These are phyloP conservation scores for Hylyphantes graminicola DNA, from an alignment of 1,140 invertebrate species.

Conservation along the genomic window DNA sequence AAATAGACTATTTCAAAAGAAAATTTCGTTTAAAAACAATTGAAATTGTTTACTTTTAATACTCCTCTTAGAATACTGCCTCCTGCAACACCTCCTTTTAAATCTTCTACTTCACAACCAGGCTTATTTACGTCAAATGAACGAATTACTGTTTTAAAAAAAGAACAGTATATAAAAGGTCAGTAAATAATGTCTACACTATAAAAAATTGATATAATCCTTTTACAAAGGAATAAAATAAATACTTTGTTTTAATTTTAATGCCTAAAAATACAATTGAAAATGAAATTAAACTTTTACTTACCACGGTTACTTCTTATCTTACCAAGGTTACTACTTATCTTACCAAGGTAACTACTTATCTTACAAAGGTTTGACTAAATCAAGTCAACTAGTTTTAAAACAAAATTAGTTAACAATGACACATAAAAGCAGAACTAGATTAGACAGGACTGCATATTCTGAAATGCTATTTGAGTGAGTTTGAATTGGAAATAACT, in stretches of 20 bases:
- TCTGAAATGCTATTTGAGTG: too few relatives aligned
- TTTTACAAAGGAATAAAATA: neutral
- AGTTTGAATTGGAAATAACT: too few relatives aligned
- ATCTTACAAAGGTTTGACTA: too few relatives aligned
- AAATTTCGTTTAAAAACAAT: neutral
- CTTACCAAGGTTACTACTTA: too few relatives aligned
- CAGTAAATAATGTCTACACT: neutral
- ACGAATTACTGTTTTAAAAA: conserved; percentile 80
- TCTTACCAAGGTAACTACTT: too few relatives aligned
- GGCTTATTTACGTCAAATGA: conserved; percentile 99
- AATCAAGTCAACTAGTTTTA: too few relatives aligned
- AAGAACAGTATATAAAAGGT: conserved; percentile 21
- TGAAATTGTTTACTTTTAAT: conserved; percentile 77
- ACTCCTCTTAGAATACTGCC: conserved; percentile 97
- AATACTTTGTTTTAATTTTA: neutral
- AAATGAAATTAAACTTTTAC: too few relatives aligned
- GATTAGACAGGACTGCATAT: too few relatives aligned
- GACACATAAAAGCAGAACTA: too few relatives aligned
- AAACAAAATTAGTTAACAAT: too few relatives aligned
- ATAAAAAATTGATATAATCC: neutral
- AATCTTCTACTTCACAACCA: conserved; percentile 97
- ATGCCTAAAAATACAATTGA: too few relatives aligned
- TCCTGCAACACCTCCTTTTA: conserved; percentile 98
- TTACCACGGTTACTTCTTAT: too few relatives aligned
- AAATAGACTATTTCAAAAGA: neutral